Percentiles rank a stretch among this genome's conserved stretches.
phyloP scores from a whole-genome alignment of 2,888 invertebrate genomes.

The Xanthia icteritia region DNA sequence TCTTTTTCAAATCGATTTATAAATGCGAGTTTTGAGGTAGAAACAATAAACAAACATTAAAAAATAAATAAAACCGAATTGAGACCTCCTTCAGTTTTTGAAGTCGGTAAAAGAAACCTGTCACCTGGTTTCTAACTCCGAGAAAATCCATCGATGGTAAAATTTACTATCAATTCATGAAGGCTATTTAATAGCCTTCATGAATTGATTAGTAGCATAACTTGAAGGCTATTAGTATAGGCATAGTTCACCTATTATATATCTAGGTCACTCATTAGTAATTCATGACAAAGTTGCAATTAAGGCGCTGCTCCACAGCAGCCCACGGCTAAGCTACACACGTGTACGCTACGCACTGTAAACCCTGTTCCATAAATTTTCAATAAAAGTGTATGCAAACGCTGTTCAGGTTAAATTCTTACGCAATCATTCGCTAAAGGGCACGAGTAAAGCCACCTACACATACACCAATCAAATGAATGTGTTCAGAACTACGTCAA shows the following conservation, averaged over 20 bases:
- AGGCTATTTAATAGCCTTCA: no score
- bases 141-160: neutral
- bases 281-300: conserved; percentile 9
- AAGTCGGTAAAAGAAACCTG: neutral
- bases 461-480: no score
- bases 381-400: neutral
- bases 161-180: no score
- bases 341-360: neutral
- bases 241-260: neutral
- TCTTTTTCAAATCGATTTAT: no score
- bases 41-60: no score
- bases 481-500: no score
- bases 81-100: no score
- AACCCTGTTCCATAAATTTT: neutral
- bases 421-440: neutral
- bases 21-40: no score
- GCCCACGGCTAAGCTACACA: neutral
- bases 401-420: neutral
- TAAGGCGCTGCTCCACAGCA: neutral
- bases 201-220: conserved; percentile 8
- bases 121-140: neutral
- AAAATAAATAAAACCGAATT: no score
- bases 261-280: conserved; percentile 27
- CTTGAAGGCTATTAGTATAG: neutral
- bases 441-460: neutral